A percentile compares a stretch with the other conserved stretches of the same genome.
phyloP scores from a whole-genome alignment of 2,797 vertebrate species.

The Falco novaeseelandiae region DNA sequence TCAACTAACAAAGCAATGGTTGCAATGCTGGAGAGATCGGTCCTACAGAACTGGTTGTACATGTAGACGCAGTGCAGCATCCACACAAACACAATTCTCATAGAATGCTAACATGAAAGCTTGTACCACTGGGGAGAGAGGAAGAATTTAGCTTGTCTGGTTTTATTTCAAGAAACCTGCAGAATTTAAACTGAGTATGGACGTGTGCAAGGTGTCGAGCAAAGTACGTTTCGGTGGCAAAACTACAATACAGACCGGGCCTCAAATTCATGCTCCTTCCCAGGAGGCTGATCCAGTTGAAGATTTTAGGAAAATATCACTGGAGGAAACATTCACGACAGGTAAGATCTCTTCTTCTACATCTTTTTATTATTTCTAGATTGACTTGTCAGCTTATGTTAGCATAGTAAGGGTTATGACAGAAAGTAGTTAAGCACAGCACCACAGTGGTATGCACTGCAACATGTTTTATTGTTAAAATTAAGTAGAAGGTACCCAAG shows the following conservation, averaged over 20 bases:
- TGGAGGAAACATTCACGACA: not conserved
- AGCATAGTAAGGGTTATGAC: not conserved
- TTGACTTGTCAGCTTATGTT: not conserved
- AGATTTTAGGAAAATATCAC: not conserved
- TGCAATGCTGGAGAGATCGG: not conserved
- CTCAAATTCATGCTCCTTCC: not conserved
- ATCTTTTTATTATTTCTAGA: not conserved
- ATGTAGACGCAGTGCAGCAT: rapidly evolving
- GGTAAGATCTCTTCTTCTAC: not conserved
- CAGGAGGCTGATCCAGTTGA: not conserved
- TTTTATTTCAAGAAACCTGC: not conserved
- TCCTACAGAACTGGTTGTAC: not conserved
- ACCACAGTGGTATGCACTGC: not conserved
- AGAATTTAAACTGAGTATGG: not conserved
- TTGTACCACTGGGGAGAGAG: not conserved
- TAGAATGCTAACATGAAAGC: not conserved
- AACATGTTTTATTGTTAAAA: not conserved
- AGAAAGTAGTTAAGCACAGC: not conserved
- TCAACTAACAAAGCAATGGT: not conserved
- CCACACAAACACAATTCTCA: not conserved
- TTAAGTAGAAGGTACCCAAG: not conserved
- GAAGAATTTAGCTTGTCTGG: not conserved
- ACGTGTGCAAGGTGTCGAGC: not conserved
- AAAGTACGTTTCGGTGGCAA: not conserved
- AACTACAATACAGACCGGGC: not conserved